Evolutionary conservation across 2,888 invertebrate genomes (phyloP), one percentile per base, ranked within the genome.

Genomic region (Timandra comae): DNA sequence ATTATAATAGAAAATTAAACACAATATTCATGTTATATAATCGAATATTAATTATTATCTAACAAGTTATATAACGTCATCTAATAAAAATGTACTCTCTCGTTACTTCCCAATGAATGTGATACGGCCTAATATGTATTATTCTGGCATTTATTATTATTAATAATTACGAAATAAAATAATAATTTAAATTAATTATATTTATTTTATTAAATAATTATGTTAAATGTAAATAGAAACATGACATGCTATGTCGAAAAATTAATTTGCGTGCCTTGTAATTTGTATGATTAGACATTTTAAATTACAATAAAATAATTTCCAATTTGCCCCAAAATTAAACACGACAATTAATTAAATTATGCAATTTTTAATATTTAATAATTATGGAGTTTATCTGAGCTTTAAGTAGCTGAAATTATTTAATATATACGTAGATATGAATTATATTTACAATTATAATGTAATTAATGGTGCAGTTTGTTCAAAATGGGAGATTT

Each of bases 191-290:
- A 36, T 28, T 24, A 25, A 33, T 33, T 28, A 16, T 10, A 23
- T 29, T 10, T 5, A 27, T 29, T 23, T 35, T 35, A 40, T 35
- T 33, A 12, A 36, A 31, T 23, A 21, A 32, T 32, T 33, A 36
- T 13, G 12, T 30, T 29, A 16, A 5, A 23, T 31, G 16, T 29
- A 29, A 29, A 19, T 37, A 27, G 28, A 38, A 30, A 12, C 42
- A 32, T 16, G 28, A 35, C 40, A 43, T 5, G 46, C 40, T 49
- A 46, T 52, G 40, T 38, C 27, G 36, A 38, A 35, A 47, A n/a
- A 52, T 53, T 67, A 39, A 37, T 70, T 68, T 69, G 63, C 66
- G 65, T 70, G 69, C 66, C 67, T 70, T 68, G 53, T 57, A 52
- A 29, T 27, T 10, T 41, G 20, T 40, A 32, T 21, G 20, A 33